Evolutionary conservation across 2,797 vertebrate genomes (phyloP), one percentile per base, ranked within the genome.

Genomic region (Epinephelus awoara): DNA sequence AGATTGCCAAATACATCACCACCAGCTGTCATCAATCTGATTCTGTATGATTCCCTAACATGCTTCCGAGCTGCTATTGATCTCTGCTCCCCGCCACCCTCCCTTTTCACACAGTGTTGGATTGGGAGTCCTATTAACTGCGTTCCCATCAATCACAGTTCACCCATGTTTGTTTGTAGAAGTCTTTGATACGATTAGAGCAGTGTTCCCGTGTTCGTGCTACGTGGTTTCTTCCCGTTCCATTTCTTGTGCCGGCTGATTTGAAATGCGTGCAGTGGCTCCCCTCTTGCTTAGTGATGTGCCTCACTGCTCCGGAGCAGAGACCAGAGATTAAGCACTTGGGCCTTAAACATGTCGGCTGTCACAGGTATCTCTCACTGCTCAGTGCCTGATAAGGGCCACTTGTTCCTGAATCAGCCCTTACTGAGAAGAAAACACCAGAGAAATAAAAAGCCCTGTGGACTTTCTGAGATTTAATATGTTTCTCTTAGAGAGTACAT

Each of bases 111-210:
- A 55, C 74, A 46, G 64, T 64, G 85, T 77, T 83, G 73, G 84
- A 87, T 80, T 64, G 64, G 77, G 84, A 89, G 85, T 88, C 90
- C 88, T 89, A 94, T 94, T 94, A 94, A 91, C 89, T 77, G 80
- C 11, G 65, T 72, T 89, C 74, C 89, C 90, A 92, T 91, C 94
- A 90, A 92, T 93, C 92, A 93, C 88, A 83, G 89, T 89, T 91
- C 89, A 89, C 83, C 89, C 82, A 74, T 89, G 91, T 94, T 94
- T 94, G 94, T 93, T 93, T 93, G 85, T 85, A 77, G 86, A 88
- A 91, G 84, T 83, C 91, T 94, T 93, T 93, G 93, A 93, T 92
- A 83, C 83, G 85, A 94, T 95, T 93, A 95, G 82, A 91, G 86
- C 79, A 13, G 75, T 8, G 75, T 78, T 69, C 68, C 72, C 10